phyloP scores from a whole-genome alignment of 2,113 vertebrate species.

The Brachyhypopomus gauderio region DNA sequence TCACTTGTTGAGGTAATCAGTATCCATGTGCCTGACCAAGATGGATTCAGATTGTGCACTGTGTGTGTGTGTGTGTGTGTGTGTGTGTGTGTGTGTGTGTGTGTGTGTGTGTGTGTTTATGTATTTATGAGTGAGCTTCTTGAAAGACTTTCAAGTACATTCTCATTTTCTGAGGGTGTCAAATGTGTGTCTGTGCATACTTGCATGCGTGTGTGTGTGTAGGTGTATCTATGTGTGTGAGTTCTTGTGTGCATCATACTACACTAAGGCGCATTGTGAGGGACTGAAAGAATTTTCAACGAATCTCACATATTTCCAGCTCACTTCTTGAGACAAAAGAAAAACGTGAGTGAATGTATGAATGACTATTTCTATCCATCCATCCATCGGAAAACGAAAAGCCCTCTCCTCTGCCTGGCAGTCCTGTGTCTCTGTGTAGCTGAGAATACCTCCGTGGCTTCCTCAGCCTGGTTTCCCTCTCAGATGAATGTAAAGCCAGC shows the following conservation, averaged over 20 bases:
- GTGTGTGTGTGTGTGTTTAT: slow-evolving; percentile 22
- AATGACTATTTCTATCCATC: slow-evolving; percentile 48
- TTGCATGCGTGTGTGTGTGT: slow-evolving; percentile 28
- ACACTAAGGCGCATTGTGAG: slow-evolving; percentile 44
- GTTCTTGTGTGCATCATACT: slow-evolving; percentile 39
- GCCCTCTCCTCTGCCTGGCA: slow-evolving; percentile 21
- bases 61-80: slow-evolving; percentile 15
- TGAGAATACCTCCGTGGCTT: slow-evolving; percentile 22
- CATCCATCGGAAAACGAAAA: slow-evolving; percentile 24
- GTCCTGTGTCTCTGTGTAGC: slow-evolving; percentile 28
- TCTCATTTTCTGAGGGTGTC: slow-evolving; percentile 30
- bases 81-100: neutral
- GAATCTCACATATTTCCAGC: slow-evolving; percentile 50
- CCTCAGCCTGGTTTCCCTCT: slow-evolving; percentile 24
- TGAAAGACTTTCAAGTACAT: slow-evolving; percentile 42
- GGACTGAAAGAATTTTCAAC: slow-evolving; percentile 43
- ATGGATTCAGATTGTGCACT: slow-evolving; percentile 57
- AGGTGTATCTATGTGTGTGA: slow-evolving; percentile 33
- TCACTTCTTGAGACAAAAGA: slow-evolving; percentile 36
- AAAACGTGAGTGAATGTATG: slow-evolving; percentile 34
- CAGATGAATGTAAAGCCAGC: slow-evolving; percentile 48
- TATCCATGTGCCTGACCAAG: slow-evolving; percentile 54
- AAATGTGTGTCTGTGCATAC: slow-evolving; percentile 26
- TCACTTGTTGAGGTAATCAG: slow-evolving; percentile 59
- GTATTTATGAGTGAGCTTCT: slow-evolving; percentile 20